Evolutionary conservation across 2,113 vertebrate genomes (phyloP).

Genomic region (Gorsachius goisagi): DNA sequence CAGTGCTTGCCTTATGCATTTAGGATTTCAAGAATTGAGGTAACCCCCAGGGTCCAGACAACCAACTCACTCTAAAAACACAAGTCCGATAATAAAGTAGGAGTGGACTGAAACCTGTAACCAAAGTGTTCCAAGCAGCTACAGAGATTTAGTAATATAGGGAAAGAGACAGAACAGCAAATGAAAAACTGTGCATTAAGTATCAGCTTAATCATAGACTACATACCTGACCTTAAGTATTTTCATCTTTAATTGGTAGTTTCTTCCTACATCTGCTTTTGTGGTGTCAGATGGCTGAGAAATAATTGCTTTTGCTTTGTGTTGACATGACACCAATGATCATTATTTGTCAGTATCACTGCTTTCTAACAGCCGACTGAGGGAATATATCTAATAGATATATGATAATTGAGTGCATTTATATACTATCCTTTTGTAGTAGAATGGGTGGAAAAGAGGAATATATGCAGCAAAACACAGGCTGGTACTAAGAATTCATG

Average conservation of each 20-base stretch:
- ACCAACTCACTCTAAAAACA: background rate
- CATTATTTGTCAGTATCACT: background rate
- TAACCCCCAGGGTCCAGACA: background rate
- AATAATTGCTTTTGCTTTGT: slow-evolving; percentile 15
- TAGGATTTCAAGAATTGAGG: background rate
- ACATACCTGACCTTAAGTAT: background rate
- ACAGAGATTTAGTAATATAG: background rate
- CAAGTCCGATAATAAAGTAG: background rate
- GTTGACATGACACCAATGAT: background rate
- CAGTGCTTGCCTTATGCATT: background rate
- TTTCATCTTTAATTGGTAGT: slow-evolving; percentile 15
- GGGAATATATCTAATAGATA: background rate
- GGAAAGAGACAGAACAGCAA: background rate
- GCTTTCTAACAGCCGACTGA: background rate
- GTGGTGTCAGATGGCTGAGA: background rate
- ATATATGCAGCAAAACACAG: background rate
- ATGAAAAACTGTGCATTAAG: background rate
- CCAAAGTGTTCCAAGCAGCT: background rate
- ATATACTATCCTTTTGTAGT: background rate
- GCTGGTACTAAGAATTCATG: background rate
- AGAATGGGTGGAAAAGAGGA: background rate
- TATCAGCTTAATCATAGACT: background rate
- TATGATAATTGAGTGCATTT: background rate
- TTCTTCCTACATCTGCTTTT: slow-evolving; percentile 17
- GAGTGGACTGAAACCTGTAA: background rate